phyloP scores from a whole-genome alignment of 92 coral and sea anemone species.

The Palythoa grandis region DNA sequence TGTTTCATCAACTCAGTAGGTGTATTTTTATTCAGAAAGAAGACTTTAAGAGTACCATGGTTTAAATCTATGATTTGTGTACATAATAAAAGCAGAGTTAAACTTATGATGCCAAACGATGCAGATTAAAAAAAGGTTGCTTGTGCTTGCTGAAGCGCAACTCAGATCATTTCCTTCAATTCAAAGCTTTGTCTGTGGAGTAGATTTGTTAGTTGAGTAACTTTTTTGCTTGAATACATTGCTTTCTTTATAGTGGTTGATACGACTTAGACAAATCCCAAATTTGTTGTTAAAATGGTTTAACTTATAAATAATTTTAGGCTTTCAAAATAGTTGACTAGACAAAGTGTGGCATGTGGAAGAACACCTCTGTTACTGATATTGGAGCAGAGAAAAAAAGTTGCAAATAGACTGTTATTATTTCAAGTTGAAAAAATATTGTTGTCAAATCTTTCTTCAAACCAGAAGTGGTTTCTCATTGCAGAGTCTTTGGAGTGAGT shows the following conservation, averaged over 20 bases:
- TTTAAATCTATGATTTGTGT: neutral
- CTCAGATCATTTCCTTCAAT: slow-evolving; percentile 5
- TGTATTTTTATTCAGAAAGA: neutral
- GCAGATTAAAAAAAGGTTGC: neutral
- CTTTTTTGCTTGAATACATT: neutral
- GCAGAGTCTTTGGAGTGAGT: neutral
- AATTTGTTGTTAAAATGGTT: neutral
- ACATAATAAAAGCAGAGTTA: neutral
- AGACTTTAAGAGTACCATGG: neutral
- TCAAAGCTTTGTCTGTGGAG: neutral
- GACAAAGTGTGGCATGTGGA: neutral
- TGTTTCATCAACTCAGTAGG: neutral
- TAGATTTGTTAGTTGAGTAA: too few relatives aligned
- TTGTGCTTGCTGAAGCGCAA: slow-evolving; percentile 40
- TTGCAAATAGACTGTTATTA: neutral
- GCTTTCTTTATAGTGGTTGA: neutral
- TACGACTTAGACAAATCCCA: neutral
- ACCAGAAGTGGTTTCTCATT: neutral
- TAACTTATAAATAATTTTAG: neutral
- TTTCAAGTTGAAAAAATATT: slow-evolving; percentile 1
- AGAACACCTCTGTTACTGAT: neutral
- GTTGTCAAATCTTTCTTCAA: neutral
- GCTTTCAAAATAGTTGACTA: neutral
- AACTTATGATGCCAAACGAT: neutral
- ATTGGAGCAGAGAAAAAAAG: slow-evolving; percentile 24